Percentiles rank a stretch among this genome's conserved stretches.
These are phyloP conservation scores for Pterobdella sp. DNA, from an alignment of 2,888 invertebrate genomes.

Conservation along the genomic window DNA sequence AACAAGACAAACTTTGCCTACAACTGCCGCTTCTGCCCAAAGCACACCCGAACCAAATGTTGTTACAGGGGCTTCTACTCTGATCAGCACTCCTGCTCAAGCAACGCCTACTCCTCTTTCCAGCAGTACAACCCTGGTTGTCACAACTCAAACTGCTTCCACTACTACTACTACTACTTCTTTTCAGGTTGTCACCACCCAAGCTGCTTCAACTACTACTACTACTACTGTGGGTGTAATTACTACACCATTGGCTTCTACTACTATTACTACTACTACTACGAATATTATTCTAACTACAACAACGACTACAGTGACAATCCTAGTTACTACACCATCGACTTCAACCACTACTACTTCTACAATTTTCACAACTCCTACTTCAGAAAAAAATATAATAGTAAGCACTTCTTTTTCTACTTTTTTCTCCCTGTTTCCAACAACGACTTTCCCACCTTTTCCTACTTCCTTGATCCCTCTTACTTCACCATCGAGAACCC, in stretches of 20 bases:
- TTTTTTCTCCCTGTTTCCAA: not conserved
- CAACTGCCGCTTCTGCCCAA: not conserved
- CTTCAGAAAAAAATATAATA: constrained; percentile 5
- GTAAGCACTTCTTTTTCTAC: not conserved
- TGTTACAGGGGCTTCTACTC: not conserved
- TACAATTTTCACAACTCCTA: constrained; percentile 17
- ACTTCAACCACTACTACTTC: constrained; percentile 7
- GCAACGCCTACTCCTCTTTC: constrained; percentile 28
- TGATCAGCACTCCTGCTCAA: not conserved
- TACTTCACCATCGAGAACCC: not conserved
- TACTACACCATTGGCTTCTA: constrained; percentile 27
- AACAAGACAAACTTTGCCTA: not conserved
- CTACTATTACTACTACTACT: constrained; percentile 30
- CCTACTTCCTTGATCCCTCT: not conserved
- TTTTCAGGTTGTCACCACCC: constrained; percentile 24
- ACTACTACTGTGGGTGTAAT: constrained; percentile 27
- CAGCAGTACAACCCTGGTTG: constrained; percentile 13
- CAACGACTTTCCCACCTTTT: not conserved
- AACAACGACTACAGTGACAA: constrained; percentile 30
- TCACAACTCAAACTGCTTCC: constrained; percentile 6
- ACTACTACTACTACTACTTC: constrained; percentile 11
- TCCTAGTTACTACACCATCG: constrained; percentile 24
- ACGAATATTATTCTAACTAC: constrained; percentile 28
- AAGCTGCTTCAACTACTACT: constrained; percentile 25
- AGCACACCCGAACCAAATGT: not conserved